These are phyloP conservation scores for Azemiops feae DNA, from an alignment of 2,113 vertebrate genomes.

Conservation along the genomic window DNA sequence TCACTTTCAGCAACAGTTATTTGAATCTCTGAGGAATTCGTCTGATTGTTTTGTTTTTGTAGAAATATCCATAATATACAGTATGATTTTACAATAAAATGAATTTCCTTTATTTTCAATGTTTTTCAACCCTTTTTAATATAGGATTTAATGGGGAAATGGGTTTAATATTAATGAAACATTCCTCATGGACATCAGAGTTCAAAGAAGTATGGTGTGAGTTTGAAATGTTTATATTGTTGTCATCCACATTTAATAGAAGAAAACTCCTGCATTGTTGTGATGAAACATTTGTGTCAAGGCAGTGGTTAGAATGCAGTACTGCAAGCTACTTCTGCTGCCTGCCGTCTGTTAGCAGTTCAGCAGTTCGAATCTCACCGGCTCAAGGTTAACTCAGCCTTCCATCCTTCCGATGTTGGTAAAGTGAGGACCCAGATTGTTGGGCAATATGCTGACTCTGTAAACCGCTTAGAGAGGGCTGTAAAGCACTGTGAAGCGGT, in stretches of 20 bases:
- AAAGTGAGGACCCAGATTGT: no score
- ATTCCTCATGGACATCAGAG: background rate
- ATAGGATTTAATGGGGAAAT: background rate
- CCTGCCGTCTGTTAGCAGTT: no score
- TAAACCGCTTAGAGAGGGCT: no score
- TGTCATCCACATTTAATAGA: background rate
- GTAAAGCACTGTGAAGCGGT: no score
- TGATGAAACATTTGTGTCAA: background rate
- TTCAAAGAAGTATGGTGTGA: slow-evolving; percentile 11
- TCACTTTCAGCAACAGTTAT: slow-evolving; percentile 49
- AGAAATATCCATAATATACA: background rate
- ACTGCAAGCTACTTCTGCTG: no score
- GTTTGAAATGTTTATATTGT: background rate
- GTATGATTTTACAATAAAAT: background rate
- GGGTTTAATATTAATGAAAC: slow-evolving; percentile 28
- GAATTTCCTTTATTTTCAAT: slow-evolving; percentile 21
- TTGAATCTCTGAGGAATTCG: slow-evolving; percentile 29
- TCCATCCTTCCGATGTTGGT: no score
- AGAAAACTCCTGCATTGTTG: slow-evolving; percentile 43
- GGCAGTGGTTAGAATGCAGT: no score
- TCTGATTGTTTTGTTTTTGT: background rate
- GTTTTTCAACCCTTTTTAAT: background rate
- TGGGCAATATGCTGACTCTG: no score
- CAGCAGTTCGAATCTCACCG: no score
- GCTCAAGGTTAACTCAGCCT: no score